Conservation (phyloP, 2,888 invertebrate genomes). For the Fragum whitleyi region DNA sequence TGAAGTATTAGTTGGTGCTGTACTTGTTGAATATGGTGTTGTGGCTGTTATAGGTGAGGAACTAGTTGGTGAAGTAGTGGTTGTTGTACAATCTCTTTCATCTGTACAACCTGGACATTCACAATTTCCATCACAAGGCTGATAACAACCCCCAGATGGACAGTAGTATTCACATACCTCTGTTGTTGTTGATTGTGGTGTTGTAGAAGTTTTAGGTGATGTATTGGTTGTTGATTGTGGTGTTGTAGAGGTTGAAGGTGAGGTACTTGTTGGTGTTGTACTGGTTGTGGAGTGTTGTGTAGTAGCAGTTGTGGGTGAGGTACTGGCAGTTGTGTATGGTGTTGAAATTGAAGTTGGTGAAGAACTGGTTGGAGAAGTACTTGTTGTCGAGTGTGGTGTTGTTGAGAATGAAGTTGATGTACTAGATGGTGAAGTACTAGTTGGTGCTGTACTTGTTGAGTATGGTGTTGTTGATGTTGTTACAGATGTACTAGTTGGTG, state of each 20-base stretch:
- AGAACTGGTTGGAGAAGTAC: neutral
- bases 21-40: neutral
- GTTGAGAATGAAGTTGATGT: neutral
- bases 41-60: neutral
- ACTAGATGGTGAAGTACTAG: neutral
- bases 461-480: too few species aligned
- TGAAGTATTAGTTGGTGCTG: neutral
- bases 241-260: neutral
- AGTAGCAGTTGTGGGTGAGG: neutral
- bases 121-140: too few species aligned
- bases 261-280: neutral
- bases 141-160: too few species aligned
- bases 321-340: neutral
- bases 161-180: too few species aligned
- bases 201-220: neutral
- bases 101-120: too few species aligned
- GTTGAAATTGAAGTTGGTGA: neutral
- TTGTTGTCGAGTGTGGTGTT: neutral
- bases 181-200: neutral
- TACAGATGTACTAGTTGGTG: neutral
- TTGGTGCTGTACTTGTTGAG: too few species aligned
- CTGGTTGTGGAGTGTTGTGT: neutral
- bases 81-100: too few species aligned
- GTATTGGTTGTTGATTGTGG: too few species aligned
- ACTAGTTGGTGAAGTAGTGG: neutral